Conservation (phyloP, 2,113 vertebrate species). For the Naja naja region DNA sequence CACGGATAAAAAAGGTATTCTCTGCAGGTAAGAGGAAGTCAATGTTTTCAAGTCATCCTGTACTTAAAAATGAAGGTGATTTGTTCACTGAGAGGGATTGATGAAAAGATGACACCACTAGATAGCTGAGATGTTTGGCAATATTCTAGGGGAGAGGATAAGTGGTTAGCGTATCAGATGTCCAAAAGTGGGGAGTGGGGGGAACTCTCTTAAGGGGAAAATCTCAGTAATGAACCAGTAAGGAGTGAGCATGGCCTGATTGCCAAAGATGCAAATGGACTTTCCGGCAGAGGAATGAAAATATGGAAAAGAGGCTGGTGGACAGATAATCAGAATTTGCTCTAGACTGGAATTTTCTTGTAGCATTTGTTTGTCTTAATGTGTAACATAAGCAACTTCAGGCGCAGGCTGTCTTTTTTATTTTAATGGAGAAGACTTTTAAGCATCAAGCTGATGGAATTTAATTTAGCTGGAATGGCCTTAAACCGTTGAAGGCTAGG, state of each 20-base stretch:
- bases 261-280: neutral
- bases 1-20: slow-evolving; percentile 33
- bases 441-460: neutral
- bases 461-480: neutral
- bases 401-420: neutral
- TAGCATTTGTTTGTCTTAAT: neutral
- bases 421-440: neutral
- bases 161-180: neutral
- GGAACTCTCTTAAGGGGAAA: neutral
- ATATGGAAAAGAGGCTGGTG: neutral
- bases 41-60: neutral
- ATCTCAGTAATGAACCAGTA: neutral
- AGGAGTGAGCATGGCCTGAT: neutral
- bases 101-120: neutral
- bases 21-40: slow-evolving; percentile 53
- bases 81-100: neutral
- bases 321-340: neutral
- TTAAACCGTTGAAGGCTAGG: neutral
- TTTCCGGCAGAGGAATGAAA: neutral
- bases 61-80: neutral
- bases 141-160: neutral
- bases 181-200: neutral
- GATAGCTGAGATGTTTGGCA: neutral
- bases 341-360: neutral
- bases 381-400: neutral